These are phyloP conservation scores for Amiota minor DNA, from an alignment of 2,888 invertebrate genomes.

Conservation along the genomic window DNA sequence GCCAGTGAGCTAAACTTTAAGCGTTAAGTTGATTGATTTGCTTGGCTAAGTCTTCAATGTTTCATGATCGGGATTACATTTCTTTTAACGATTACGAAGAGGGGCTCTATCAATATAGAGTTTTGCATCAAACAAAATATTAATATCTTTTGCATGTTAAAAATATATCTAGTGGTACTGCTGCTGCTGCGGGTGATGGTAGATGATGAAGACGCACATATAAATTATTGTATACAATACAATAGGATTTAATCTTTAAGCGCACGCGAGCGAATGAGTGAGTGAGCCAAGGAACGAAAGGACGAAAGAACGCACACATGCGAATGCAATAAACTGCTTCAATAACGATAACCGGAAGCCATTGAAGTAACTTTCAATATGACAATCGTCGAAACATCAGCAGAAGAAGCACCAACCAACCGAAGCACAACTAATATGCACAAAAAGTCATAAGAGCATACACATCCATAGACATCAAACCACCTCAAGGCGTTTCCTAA, in stretches of 20 bases:
- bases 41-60: background rate
- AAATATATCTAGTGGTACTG: constrained; percentile 54
- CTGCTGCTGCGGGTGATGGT: too few species aligned
- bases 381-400: constrained; percentile 39
- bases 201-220: too few species aligned
- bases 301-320: constrained; percentile 17
- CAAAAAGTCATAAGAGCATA: constrained; percentile 23
- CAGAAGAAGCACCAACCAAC: constrained; percentile 37
- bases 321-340: constrained; percentile 46
- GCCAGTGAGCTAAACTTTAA: constrained; percentile 56
- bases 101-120: background rate
- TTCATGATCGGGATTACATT: background rate
- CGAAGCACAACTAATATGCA: constrained; percentile 27
- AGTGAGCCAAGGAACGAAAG: constrained; percentile 11
- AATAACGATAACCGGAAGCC: constrained; percentile 68
- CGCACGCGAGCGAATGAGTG: constrained; percentile 55
- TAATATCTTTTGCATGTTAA: constrained; percentile 62
- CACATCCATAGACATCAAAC: constrained; percentile 14
- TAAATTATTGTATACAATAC: constrained; percentile 46
- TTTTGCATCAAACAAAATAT: constrained; percentile 50
- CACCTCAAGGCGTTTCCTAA: background rate
- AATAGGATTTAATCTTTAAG: constrained; percentile 58
- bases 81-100: constrained; percentile 52
- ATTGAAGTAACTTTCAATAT: constrained; percentile 65
- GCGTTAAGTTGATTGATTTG: constrained; percentile 62